Conservation (phyloP, 1,140 invertebrate genomes). For the Sesamia nonagrioides region DNA sequence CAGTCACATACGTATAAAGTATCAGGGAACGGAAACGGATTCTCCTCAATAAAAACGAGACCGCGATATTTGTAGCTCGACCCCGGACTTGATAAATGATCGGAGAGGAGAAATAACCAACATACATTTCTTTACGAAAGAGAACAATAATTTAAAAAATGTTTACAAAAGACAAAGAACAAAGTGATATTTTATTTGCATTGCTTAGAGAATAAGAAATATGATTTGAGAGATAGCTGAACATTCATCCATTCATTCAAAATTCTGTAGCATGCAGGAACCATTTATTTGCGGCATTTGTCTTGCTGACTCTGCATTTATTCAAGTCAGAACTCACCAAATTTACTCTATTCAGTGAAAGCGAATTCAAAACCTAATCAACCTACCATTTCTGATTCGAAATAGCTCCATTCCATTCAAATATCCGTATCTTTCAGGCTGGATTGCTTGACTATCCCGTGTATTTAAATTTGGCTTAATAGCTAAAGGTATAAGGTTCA, state of each 20-base stretch:
- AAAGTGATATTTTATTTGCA: conserved; percentile 37
- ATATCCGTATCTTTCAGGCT: conserved; percentile 48
- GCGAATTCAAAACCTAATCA: conserved; percentile 62
- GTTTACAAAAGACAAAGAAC: conserved; percentile 10
- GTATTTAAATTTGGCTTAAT: conserved; percentile 36
- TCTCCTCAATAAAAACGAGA: conserved; percentile 68
- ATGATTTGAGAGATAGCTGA: no score
- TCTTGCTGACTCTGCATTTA: conserved; percentile 45
- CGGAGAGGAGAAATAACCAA: conserved; percentile 45
- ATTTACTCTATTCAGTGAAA: conserved; percentile 55
- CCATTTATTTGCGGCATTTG: background rate
- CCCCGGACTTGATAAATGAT: conserved; percentile 73
- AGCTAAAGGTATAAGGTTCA: conserved; percentile 43
- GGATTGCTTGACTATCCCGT: conserved; percentile 17
- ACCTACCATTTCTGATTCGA: conserved; percentile 58
- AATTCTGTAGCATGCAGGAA: background rate
- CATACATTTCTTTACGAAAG: conserved; percentile 42
- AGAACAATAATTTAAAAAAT: conserved; percentile 31
- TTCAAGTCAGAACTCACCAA: conserved; percentile 51
- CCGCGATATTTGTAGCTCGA: conserved; percentile 72
- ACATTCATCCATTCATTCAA: background rate
- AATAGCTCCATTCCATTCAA: conserved; percentile 57
- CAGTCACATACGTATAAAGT: conserved; percentile 28
- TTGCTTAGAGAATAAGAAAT: conserved; percentile 1
- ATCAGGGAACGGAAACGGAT: conserved; percentile 57